phyloP scores from a whole-genome alignment of 2,113 vertebrate species.

The Penelope pileata region DNA sequence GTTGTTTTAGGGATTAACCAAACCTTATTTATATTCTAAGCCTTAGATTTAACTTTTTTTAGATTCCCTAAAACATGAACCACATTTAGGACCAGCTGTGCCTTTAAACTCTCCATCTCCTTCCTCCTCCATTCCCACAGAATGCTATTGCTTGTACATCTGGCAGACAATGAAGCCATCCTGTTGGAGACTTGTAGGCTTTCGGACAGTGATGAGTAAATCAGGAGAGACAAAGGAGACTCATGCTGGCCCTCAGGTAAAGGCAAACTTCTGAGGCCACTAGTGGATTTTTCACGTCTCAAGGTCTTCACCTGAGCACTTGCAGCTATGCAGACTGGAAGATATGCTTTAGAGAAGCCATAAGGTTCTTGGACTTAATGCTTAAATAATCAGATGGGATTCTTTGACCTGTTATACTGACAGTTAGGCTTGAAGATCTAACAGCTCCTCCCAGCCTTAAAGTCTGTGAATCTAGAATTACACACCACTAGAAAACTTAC shows the following conservation, averaged over 20 bases:
- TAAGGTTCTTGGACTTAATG: background rate
- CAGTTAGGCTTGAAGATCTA: background rate
- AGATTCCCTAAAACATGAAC: background rate
- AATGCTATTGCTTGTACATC: background rate
- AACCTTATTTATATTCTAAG: background rate
- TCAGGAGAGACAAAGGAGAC: background rate
- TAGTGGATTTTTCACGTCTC: background rate
- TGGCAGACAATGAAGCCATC: background rate
- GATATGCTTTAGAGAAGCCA: background rate
- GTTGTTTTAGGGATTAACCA: background rate
- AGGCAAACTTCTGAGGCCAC: background rate
- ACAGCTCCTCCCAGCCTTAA: background rate
- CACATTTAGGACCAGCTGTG: background rate
- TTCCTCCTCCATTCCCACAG: background rate
- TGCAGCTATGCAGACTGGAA: background rate
- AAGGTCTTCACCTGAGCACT: background rate
- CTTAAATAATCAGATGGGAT: background rate
- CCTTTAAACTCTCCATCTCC: background rate
- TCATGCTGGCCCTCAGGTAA: background rate
- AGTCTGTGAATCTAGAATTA: slow-evolving; percentile 36
- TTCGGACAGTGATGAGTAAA: background rate
- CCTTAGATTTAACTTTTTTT: background rate
- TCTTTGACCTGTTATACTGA: background rate
- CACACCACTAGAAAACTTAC: background rate
- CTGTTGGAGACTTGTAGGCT: background rate